Percentiles rank a stretch among this genome's conserved stretches.
Conservation (phyloP, 2,797 vertebrate genomes). For the Galago senegalensis region DNA sequence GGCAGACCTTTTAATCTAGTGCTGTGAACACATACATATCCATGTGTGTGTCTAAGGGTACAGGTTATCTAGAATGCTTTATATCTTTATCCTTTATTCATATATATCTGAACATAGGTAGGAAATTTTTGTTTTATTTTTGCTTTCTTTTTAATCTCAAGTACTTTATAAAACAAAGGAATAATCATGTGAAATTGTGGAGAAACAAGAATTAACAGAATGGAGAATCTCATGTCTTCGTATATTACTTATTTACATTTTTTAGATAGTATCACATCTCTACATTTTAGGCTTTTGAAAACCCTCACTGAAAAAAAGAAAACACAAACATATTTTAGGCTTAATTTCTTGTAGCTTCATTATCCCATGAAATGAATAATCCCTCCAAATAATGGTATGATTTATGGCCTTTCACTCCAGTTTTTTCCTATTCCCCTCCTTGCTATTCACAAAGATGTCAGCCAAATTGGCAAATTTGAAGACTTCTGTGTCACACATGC, state of each 20-base stretch:
- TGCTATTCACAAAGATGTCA: conserved; percentile 50
- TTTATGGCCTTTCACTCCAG: conserved; percentile 48
- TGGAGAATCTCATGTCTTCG: neutral
- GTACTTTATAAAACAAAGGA: conserved; percentile 11
- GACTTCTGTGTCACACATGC: neutral
- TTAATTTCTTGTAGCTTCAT: conserved; percentile 48
- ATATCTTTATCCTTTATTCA: neutral
- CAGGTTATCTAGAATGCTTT: neutral
- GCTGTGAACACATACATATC: neutral
- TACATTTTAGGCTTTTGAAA: neutral
- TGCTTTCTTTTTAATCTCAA: conserved; percentile 47
- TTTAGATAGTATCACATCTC: neutral
- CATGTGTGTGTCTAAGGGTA: neutral
- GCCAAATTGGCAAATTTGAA: conserved; percentile 67
- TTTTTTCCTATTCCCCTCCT: conserved; percentile 56
- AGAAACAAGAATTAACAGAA: conserved; percentile 38
- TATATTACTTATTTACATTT: conserved; percentile 16
- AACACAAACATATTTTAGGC: neutral
- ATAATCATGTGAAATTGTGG: conserved; percentile 4
- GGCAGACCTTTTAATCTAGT: neutral
- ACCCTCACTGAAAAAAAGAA: conserved; percentile 12
- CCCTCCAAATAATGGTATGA: conserved; percentile 28
- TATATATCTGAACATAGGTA: neutral
- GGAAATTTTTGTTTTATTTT: conserved; percentile 22
- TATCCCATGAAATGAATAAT: conserved; percentile 37